phyloP scores from a whole-genome alignment of 2,888 invertebrate species.

The Cyclophora albipunctata region DNA sequence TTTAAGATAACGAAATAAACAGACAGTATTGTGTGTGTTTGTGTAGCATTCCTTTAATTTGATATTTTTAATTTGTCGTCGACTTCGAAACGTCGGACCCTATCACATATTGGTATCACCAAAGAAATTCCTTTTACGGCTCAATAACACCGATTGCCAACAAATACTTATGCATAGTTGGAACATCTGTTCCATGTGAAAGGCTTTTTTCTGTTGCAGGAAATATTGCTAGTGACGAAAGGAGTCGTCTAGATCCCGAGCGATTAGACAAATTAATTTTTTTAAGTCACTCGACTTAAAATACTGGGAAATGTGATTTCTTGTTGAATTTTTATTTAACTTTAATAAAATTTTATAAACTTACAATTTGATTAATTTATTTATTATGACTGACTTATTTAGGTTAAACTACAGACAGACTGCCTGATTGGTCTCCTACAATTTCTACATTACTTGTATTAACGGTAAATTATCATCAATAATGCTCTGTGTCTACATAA shows the following conservation, averaged over 20 bases:
- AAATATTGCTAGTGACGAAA: constrained; percentile 15
- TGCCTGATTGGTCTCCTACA: no score
- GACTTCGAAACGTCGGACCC: constrained; percentile 17
- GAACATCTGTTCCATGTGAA: constrained; percentile 10
- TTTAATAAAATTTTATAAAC: background rate
- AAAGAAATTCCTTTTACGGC: constrained; percentile 14
- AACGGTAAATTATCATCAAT: no score
- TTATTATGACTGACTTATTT: no score
- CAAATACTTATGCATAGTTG: constrained; percentile 20
- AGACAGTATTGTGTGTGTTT: no score
- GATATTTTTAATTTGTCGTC: no score
- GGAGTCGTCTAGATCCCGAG: constrained; percentile 12
- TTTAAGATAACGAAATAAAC: no score
- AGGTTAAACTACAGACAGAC: no score
- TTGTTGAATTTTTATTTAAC: background rate
- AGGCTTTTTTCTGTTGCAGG: constrained; percentile 15
- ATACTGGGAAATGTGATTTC: constrained; percentile 6
- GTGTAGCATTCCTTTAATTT: no score
- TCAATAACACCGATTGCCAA: constrained; percentile 16
- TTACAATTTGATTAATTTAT: no score
- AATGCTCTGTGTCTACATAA: no score
- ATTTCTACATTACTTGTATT: no score
- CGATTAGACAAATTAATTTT: constrained; percentile 6
- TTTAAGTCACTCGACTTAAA: constrained; percentile 7
- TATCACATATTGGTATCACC: constrained; percentile 9